These are phyloP conservation scores for Alethe diademata DNA, from an alignment of 2,113 vertebrate species.

Conservation along the genomic window DNA sequence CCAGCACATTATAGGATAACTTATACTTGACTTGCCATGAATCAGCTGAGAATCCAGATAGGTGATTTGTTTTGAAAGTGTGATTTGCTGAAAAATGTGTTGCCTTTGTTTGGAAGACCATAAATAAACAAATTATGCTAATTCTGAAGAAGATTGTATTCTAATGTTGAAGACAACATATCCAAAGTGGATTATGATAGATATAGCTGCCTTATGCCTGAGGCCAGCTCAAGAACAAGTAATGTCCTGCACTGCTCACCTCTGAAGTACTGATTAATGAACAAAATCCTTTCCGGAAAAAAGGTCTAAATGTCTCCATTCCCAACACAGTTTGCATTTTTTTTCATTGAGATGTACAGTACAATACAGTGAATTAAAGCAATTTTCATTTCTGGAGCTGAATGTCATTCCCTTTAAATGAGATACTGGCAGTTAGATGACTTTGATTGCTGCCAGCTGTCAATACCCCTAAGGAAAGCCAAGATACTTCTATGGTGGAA, in stretches of 20 bases:
- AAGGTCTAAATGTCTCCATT: not conserved
- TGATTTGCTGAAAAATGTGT: not conserved
- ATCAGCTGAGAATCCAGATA: not conserved
- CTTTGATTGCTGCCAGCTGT: slow-evolving; percentile 60
- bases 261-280: not conserved
- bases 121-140: not conserved
- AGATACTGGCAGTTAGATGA: slow-evolving; percentile 9
- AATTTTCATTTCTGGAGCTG: slow-evolving; percentile 28
- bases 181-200: not conserved
- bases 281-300: not conserved
- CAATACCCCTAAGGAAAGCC: slow-evolving; percentile 23
- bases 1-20: not conserved
- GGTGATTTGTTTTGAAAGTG: not conserved
- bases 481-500: not conserved
- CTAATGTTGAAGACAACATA: not conserved
- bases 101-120: not conserved
- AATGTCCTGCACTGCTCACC: not conserved
- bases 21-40: not conserved
- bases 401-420: slow-evolving; percentile 42
- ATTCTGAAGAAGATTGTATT: not conserved
- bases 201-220: not conserved
- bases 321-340: not conserved
- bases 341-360: not conserved
- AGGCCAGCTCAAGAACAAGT: not conserved
- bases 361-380: slow-evolving; percentile 4